These are phyloP conservation scores for Channa argus DNA, from an alignment of 2,113 vertebrate species.

Conservation along the genomic window DNA sequence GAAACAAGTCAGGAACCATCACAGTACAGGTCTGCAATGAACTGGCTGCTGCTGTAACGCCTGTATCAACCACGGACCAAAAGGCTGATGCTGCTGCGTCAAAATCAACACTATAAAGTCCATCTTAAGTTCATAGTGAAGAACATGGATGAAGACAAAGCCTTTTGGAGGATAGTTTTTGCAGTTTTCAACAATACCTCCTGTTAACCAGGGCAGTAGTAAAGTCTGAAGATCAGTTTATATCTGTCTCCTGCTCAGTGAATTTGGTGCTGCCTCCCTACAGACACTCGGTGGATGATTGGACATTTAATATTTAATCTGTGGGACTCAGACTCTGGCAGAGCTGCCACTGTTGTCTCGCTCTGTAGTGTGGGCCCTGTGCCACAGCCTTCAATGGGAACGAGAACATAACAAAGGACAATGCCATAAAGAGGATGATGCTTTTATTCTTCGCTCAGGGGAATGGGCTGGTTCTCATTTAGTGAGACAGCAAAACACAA, in stretches of 20 bases:
- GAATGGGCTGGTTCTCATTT: background rate
- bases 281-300: constrained; percentile 24
- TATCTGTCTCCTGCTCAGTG: background rate
- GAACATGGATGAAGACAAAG: background rate
- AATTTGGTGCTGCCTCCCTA: background rate
- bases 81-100: background rate
- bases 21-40: background rate
- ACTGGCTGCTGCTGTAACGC: background rate
- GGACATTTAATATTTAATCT: constrained; percentile 47
- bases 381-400: constrained; percentile 11
- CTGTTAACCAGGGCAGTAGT: too few relatives aligned
- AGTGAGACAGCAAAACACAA: background rate
- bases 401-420: constrained; percentile 11
- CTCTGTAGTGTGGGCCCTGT: constrained; percentile 26
- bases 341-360: background rate
- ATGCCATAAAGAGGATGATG: background rate
- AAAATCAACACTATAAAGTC: background rate
- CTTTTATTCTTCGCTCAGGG: background rate
- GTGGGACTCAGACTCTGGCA: constrained; percentile 35
- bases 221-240: background rate
- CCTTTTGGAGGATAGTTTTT: too few relatives aligned
- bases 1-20: background rate
- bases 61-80: background rate
- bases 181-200: too few relatives aligned
- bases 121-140: background rate